phyloP scores from a whole-genome alignment of 2,113 vertebrate species.

The Sialia sialis region DNA sequence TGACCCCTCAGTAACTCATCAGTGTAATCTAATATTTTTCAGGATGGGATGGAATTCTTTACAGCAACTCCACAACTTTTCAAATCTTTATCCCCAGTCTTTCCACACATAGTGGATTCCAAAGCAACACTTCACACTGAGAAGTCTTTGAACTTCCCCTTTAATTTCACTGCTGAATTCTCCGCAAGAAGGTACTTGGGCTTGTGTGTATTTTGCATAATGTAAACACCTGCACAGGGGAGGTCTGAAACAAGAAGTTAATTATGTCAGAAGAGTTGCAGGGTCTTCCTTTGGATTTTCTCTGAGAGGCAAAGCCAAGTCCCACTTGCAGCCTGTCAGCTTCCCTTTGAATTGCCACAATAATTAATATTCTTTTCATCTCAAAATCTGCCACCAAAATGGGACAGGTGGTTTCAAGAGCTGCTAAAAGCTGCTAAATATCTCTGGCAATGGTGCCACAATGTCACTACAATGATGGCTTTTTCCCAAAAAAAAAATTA shows the following conservation, averaged over 20 bases:
- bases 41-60: accelerated
- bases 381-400: background rate
- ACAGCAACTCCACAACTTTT: background rate
- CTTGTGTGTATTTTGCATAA: background rate
- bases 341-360: background rate
- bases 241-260: background rate
- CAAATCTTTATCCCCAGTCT: background rate
- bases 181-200: background rate
- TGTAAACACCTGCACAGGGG: background rate
- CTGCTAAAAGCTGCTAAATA: background rate
- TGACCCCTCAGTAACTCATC: background rate
- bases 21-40: background rate
- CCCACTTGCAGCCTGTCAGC: background rate
- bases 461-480: background rate
- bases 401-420: background rate
- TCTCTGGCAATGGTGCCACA: background rate
- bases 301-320: background rate
- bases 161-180: background rate
- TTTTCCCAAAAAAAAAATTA: background rate
- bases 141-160: background rate
- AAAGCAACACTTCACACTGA: background rate
- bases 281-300: background rate
- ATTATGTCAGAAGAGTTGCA: background rate
- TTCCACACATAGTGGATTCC: background rate
- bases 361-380: background rate